Percentiles rank a stretch among this genome's conserved stretches.
Evolutionary conservation across 2,888 invertebrate species (phyloP).

Genomic region (Hanleya hanleyi): DNA sequence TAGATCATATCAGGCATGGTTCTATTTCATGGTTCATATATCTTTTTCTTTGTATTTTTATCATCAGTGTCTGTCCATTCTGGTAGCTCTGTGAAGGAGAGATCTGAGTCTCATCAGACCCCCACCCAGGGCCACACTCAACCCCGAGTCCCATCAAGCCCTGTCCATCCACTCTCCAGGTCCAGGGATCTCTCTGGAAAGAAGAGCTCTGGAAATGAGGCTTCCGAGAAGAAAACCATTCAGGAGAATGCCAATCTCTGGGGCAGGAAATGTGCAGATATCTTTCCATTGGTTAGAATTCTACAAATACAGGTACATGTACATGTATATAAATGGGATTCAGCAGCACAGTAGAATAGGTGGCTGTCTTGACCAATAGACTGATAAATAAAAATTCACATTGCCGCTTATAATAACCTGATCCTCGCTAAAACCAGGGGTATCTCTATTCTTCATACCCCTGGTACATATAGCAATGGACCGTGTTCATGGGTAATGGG

Average conservation of each 20-base stretch:
- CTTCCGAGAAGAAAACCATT: neutral
- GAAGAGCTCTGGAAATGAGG: neutral
- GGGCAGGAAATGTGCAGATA: slow-evolving; percentile 41
- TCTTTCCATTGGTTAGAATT: slow-evolving; percentile 60
- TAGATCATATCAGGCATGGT: too few species aligned
- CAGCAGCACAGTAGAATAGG: too few species aligned
- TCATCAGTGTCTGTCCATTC: slow-evolving; percentile 36
- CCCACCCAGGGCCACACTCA: slow-evolving; percentile 10
- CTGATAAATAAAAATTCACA: too few species aligned
- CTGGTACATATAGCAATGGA: too few species aligned
- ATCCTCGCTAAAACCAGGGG: too few species aligned
- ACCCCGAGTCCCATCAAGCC: neutral
- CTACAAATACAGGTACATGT: slow-evolving; percentile 69
- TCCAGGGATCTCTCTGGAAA: neutral
- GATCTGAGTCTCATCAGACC: slow-evolving; percentile 11
- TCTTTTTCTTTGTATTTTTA: neutral
- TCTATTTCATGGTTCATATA: too few species aligned
- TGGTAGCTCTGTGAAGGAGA: slow-evolving; percentile 8
- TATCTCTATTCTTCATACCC: too few species aligned
- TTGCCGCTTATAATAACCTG: too few species aligned
- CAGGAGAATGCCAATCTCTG: slow-evolving; percentile 14
- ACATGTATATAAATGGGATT: too few species aligned
- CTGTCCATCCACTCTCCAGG: neutral
- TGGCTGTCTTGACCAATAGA: too few species aligned
- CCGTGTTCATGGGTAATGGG: too few species aligned